phyloP scores from a whole-genome alignment of 2,113 vertebrate genomes.

The Indicator maculatus region DNA sequence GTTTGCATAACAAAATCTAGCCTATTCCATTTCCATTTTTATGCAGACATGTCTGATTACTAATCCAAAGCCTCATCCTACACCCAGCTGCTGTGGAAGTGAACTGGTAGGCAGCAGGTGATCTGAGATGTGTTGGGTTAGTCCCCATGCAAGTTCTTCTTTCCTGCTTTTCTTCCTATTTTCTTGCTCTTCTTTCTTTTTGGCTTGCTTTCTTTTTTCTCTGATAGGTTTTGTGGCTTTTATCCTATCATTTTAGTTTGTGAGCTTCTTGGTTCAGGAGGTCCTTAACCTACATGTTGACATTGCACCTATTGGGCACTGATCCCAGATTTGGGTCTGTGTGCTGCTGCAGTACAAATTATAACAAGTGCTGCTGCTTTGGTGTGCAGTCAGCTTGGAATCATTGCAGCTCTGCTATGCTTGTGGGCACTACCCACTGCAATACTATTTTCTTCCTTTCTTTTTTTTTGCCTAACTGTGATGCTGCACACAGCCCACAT shows the following conservation, averaged over 20 bases:
- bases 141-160: neutral
- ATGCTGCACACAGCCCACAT: neutral
- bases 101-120: neutral
- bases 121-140: neutral
- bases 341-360: neutral
- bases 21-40: conserved; percentile 10
- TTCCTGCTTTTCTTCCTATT: neutral
- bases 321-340: neutral
- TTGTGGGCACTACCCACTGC: neutral
- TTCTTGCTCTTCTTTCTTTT: neutral
- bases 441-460: neutral
- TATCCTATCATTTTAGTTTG: neutral
- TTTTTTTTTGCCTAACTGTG: neutral
- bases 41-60: neutral
- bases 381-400: neutral
- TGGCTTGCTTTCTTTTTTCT: neutral
- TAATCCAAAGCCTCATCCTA: neutral
- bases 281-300: neutral
- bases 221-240: rapidly evolving
- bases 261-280: neutral
- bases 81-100: rapidly evolving
- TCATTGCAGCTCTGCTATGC: neutral
- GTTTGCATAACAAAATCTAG: conserved; percentile 23
- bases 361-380: neutral
- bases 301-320: neutral